phyloP scores from a whole-genome alignment of 2,888 invertebrate genomes.

The Nomada ferruginata region DNA sequence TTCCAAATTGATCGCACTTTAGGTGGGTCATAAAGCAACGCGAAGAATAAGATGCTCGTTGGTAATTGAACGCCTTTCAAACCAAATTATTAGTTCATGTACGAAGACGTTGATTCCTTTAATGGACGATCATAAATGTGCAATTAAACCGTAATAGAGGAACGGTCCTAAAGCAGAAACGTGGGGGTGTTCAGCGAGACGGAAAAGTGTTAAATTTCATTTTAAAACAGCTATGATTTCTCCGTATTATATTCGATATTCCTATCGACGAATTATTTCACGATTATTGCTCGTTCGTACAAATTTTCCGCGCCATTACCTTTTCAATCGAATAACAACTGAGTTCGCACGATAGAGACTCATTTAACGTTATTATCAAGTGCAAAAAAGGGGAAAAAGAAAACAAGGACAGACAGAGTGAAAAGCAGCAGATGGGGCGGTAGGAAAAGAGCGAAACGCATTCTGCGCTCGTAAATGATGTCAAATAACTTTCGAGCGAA shows the following conservation, averaged over 20 bases:
- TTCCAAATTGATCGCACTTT: neutral
- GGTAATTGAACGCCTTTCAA: neutral
- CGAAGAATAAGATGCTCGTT: too few species aligned
- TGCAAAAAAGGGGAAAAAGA: neutral
- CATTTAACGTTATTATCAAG: conserved; percentile 64
- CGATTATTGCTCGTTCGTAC: conserved; percentile 29
- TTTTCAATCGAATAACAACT: conserved; percentile 50
- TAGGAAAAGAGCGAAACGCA: conserved; percentile 73
- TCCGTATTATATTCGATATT: neutral
- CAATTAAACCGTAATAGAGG: conserved; percentile 2
- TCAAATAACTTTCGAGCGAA: conserved; percentile 81
- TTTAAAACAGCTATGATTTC: neutral
- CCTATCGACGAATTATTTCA: conserved; percentile 12
- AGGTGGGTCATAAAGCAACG: too few species aligned
- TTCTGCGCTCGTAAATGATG: conserved; percentile 80
- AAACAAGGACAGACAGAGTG: conserved; percentile 14
- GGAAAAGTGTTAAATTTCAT: conserved; percentile 5
- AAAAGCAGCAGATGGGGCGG: conserved; percentile 32
- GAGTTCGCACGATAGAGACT: conserved; percentile 30
- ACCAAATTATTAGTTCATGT: neutral
- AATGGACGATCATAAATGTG: neutral
- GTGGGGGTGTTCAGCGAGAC: neutral
- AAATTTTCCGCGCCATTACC: conserved; percentile 51
- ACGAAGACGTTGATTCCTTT: neutral
- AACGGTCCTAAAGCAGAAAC: neutral